Percentiles rank a stretch among this genome's conserved stretches.
These are phyloP conservation scores for Eristalinus sepulchralis DNA, from an alignment of 2,888 invertebrate genomes.

Conservation along the genomic window DNA sequence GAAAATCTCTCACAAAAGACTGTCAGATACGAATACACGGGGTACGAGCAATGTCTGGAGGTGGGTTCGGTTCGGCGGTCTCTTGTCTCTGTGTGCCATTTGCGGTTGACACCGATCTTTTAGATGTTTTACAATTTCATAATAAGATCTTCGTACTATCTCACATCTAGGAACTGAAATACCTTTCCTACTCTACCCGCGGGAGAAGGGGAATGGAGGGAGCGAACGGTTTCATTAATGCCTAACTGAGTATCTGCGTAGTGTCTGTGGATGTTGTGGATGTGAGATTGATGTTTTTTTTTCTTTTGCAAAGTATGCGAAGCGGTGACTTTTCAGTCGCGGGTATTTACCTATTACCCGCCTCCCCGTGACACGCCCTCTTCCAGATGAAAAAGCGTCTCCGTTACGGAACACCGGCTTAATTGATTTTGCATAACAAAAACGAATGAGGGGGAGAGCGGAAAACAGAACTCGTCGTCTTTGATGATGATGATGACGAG, in stretches of 20 bases:
- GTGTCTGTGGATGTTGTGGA: slow-evolving; percentile 3
- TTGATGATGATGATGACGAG: slow-evolving; percentile 38
- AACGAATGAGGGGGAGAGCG: not conserved
- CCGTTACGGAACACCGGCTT: slow-evolving; percentile 29
- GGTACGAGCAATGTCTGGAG: not conserved
- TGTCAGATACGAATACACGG: not conserved
- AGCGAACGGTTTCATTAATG: not conserved
- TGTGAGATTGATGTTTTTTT: slow-evolving; percentile 47
- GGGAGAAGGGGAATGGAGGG: not conserved
- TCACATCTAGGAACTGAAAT: not conserved
- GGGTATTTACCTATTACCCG: slow-evolving; percentile 5
- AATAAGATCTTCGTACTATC: slow-evolving; percentile 6
- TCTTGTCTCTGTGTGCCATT: not conserved
- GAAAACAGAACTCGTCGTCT: not conserved
- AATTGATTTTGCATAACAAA: slow-evolving; percentile 63
- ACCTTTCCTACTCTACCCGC: not conserved
- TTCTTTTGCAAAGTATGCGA: slow-evolving; percentile 5
- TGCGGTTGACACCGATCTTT: slow-evolving; percentile 51
- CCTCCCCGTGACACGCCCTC: slow-evolving; percentile 6
- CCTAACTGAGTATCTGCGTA: slow-evolving; percentile 17
- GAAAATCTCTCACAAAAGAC: slow-evolving; percentile 13
- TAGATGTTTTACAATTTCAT: slow-evolving; percentile 38
- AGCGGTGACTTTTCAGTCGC: not conserved
- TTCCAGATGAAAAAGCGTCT: not conserved
- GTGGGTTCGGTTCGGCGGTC: not conserved